Conservation (phyloP, 2,797 vertebrate genomes). For the Syndactyla subalaris region DNA sequence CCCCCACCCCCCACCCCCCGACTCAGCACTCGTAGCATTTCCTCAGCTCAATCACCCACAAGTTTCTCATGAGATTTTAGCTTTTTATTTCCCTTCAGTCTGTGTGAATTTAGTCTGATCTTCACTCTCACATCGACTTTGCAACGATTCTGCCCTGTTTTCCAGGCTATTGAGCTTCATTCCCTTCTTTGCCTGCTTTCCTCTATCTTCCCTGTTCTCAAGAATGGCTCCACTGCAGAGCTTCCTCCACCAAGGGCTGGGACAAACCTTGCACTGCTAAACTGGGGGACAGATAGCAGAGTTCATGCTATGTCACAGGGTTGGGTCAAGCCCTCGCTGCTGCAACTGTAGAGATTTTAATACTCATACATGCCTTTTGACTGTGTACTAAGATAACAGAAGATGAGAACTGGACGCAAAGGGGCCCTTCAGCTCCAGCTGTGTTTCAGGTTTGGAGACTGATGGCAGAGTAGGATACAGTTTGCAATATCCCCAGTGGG, state of each 20-base stretch:
- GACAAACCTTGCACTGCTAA: not conserved
- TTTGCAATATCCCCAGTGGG: conserved; percentile 1
- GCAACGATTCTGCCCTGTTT: not conserved
- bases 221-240: not conserved
- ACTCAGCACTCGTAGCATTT: not conserved
- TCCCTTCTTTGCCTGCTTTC: not conserved
- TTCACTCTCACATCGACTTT: not conserved
- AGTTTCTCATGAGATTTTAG: not conserved
- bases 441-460: not conserved
- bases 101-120: not conserved
- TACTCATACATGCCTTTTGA: not conserved
- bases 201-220: not conserved
- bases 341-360: not conserved
- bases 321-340: not conserved
- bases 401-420: not conserved
- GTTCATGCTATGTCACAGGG: not conserved
- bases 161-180: not conserved
- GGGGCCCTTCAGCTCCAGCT: not conserved
- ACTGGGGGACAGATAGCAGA: not conserved
- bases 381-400: not conserved
- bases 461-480: not conserved
- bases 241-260: not conserved
- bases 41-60: not conserved
- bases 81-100: not conserved
- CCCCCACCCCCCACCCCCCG: no score